Evolutionary conservation across 2,113 vertebrate genomes (phyloP).

Genomic region (Melanostigma gelatinosum): DNA sequence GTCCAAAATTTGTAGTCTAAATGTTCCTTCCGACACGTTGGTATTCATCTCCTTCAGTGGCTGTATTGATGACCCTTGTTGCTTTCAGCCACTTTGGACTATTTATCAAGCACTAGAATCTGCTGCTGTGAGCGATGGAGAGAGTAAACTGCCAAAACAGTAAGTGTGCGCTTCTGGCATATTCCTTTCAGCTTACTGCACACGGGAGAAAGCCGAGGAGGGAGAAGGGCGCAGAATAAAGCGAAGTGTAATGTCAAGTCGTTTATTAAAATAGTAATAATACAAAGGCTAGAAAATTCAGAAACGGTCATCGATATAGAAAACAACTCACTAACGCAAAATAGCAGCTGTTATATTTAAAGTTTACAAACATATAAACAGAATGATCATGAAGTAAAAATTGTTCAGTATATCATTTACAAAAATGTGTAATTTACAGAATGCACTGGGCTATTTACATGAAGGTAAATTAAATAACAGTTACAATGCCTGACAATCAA

Average conservation of each 20-base stretch:
- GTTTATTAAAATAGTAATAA: constrained; percentile 77
- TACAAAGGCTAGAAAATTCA: constrained; percentile 65
- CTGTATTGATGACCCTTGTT: constrained; percentile 32
- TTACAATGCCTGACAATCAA: constrained; percentile 25
- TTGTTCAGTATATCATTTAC: constrained; percentile 63
- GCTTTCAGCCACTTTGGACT: constrained; percentile 44
- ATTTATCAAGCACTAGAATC: constrained; percentile 44
- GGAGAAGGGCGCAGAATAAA: neutral
- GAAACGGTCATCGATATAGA: constrained; percentile 56
- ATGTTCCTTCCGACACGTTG: constrained; percentile 27
- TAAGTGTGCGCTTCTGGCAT: constrained; percentile 11
- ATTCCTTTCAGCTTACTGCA: neutral
- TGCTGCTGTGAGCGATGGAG: constrained; percentile 13
- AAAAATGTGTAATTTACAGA: constrained; percentile 72
- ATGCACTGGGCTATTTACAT: constrained; percentile 73
- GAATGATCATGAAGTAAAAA: constrained; percentile 39
- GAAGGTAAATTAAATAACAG: constrained; percentile 73
- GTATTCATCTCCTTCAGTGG: constrained; percentile 43
- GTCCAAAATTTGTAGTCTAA: constrained; percentile 40
- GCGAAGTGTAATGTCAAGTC: constrained; percentile 30
- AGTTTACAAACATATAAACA: constrained; percentile 66
- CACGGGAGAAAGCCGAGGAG: neutral
- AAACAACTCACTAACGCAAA: constrained; percentile 67
- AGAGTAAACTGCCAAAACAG: constrained; percentile 41
- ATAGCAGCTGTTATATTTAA: constrained; percentile 78